Conservation (phyloP, 2,113 vertebrate genomes). For the Hypomesus transpacificus region DNA sequence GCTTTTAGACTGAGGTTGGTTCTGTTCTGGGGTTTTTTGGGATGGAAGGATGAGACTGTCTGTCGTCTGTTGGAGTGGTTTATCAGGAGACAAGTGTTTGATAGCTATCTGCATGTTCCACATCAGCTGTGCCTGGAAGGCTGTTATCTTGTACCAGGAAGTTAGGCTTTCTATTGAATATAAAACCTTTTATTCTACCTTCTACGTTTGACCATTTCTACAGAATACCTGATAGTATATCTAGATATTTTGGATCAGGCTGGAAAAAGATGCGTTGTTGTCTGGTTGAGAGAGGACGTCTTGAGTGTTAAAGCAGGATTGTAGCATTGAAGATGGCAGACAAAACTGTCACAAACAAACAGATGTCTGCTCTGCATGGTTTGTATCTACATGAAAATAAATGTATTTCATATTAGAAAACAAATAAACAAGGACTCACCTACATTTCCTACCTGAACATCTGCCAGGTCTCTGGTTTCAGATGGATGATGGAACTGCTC, state of each 20-base stretch:
- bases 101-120: not conserved
- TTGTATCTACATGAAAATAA: no score
- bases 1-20: no score
- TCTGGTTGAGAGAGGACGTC: no score
- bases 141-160: not conserved
- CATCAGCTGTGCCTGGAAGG: not conserved
- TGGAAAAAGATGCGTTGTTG: no score
- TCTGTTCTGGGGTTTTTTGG: not conserved
- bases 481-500: not conserved
- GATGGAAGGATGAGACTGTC: not conserved
- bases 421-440: no score
- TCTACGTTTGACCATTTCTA: not conserved
- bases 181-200: no score
- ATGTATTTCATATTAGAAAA: no score
- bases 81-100: not conserved
- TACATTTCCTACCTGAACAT: not conserved
- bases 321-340: no score
- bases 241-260: no score
- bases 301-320: no score
- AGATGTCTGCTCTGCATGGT: no score
- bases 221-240: not conserved
- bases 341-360: no score
- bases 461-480: conserved; percentile 1
- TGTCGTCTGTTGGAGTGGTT: not conserved
- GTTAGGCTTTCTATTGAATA: not conserved